Evolutionary conservation across 2,797 vertebrate genomes (phyloP).

Genomic region (Sebastes nivosus): DNA sequence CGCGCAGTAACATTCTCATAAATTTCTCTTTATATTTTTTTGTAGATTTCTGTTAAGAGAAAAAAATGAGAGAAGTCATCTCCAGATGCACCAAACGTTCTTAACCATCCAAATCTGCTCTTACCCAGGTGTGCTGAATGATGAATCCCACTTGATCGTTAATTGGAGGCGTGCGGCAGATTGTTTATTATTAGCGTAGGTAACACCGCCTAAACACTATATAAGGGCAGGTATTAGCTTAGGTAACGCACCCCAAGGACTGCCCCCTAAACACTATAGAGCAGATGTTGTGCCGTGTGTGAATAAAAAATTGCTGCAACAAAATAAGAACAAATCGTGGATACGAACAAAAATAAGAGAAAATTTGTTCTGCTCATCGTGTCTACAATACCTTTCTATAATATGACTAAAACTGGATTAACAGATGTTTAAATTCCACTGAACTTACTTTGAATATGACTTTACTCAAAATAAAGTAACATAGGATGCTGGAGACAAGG

Average conservation of each 20-base stretch:
- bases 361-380: background rate
- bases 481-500: background rate
- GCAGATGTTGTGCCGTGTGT: background rate
- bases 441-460: background rate
- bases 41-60: too few relatives aligned
- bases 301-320: too few relatives aligned
- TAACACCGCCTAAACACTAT: too few relatives aligned
- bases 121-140: too few relatives aligned
- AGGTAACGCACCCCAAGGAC: background rate
- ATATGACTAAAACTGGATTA: background rate
- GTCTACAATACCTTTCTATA: background rate
- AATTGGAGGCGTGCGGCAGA: too few relatives aligned
- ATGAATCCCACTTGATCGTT: too few relatives aligned
- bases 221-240: background rate
- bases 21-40: too few relatives aligned
- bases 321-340: background rate
- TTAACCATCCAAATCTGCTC: too few relatives aligned
- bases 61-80: too few relatives aligned
- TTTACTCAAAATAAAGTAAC: background rate
- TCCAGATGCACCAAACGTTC: too few relatives aligned
- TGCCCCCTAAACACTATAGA: background rate
- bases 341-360: background rate
- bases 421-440: background rate
- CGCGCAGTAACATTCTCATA: too few relatives aligned
- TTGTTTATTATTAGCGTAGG: too few relatives aligned